Evolutionary conservation across 2,888 invertebrate genomes (phyloP), one percentile per base, ranked within the genome.

Genomic region (Catotricha subobsoleta): DNA sequence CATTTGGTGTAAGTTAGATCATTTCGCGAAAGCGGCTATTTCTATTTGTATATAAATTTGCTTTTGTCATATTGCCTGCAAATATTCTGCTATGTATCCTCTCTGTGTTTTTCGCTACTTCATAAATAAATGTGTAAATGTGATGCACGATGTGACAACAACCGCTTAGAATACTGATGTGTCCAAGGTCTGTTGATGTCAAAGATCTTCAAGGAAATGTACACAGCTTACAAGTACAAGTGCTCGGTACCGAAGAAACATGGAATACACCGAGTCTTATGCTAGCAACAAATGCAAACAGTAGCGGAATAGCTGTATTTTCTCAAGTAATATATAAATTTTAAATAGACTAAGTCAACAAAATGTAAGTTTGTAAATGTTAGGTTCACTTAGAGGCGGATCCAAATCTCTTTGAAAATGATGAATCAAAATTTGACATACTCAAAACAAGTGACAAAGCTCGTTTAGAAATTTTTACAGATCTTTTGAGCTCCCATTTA

Each of bases 221-320:
- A 39, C 79, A 83, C 54, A 74, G 74, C 48, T 61, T 86, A 46
- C 74, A 80, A 50, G 79, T 86, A 7, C 73, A 80, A 54, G 76
- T 84, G 21, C 62, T 86, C 43, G 84, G 83, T 1, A 77, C 78
- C 0, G 86, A 86, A 53, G 84, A 86, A 57, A 86, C 83, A 0
- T 86, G 86, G 84, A 79, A 84, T 42, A 84, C 84, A 0, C 86
- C 86, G 1, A 83, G 83, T 45, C 65, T 86, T 42, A 62, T 86
- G 43, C 66, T 82, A 49, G 84, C 84, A 2, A 66, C 68, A 30
- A 69, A 73, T 37, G 65, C 69, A 19, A 69, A 69, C 21, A 73
- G 72, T 38, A 71, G 69, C 13, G 86, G 86, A 13, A 69, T 73
- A 48, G 81, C 81, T 5, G 74, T 87, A 33, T 84, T 87, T 55